Evolutionary conservation across 2,113 vertebrate genomes (phyloP), one percentile per base, ranked within the genome.

Genomic region (Cepphus grylle): DNA sequence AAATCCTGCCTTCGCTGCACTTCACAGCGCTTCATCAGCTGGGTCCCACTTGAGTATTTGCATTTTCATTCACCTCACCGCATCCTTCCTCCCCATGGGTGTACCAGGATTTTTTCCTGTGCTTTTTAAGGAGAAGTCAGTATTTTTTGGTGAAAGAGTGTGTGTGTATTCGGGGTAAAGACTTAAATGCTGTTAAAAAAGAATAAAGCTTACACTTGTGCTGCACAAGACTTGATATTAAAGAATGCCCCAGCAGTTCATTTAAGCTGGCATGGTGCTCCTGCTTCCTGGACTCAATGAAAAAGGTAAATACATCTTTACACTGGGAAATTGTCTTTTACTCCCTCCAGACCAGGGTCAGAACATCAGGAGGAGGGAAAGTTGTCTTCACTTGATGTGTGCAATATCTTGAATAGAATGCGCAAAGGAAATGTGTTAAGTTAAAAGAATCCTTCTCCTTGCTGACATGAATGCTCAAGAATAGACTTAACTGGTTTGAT

Each of bases 151-250:
- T 66, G 70, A 40, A 80, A 61, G 27, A 91, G 40, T 32, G 13
- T 14, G 7, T 65, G 9, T 72, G 14, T 56, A 5, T 93, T 79
- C 56, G 85, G 49, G 20, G 3, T 73, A 58, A 81, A 45, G 63
- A 34, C 26, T 34, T 29, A 11, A 50, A 52, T 9, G 34, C 12
- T 61, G 27, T 38, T 69, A 2, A 29, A 58, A 63, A 58, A 10
- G 9, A 36, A 11, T 15, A 84, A 71, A n/a, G 2, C 30, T 70
- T 38, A 12, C 15, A 13, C 12, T 12, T 55, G 2, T 30, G 20
- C 29, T 67, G 36, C 18, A 1, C 0, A 14, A 49, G 20, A 42
- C 18, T 23, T 1, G 2, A 1, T 50, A 45, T 21, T 34, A 8
- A 66, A 62, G 50, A 38, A 18, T 34, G 15, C 40, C 7, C 26